Conservation (phyloP, 2,888 invertebrate species). For the Phlogophora meticulosa region DNA sequence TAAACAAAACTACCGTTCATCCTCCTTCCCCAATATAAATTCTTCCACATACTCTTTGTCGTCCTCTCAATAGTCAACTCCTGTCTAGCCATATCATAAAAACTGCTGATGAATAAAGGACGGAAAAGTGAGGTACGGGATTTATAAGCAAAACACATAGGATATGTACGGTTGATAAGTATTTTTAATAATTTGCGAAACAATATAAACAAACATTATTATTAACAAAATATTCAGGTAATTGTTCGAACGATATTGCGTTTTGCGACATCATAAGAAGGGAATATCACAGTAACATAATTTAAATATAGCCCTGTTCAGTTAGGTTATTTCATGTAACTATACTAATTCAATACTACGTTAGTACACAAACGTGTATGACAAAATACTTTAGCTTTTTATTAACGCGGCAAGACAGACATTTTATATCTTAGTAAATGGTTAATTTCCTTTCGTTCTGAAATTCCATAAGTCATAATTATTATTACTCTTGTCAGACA, state of each 20-base stretch:
- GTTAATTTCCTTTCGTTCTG: slow-evolving; percentile 13
- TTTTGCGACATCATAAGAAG: slow-evolving; percentile 80
- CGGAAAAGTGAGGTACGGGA: neutral
- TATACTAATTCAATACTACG: slow-evolving; percentile 11
- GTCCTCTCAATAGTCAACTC: no score
- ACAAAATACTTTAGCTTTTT: slow-evolving; percentile 36
- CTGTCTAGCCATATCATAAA: no score
- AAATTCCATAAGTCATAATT: slow-evolving; percentile 26
- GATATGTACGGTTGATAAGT: slow-evolving; percentile 68
- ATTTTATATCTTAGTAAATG: slow-evolving; percentile 29
- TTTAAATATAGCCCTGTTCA: slow-evolving; percentile 65
- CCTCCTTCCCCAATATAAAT: no score
- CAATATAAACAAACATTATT: slow-evolving; percentile 72
- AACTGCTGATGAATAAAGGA: neutral
- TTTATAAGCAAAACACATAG: slow-evolving; percentile 52
- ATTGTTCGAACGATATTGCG: slow-evolving; percentile 73
- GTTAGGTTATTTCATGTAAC: slow-evolving; percentile 25
- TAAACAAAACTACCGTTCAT: no score
- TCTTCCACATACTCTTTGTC: no score
- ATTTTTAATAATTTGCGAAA: slow-evolving; percentile 68
- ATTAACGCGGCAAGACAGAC: slow-evolving; percentile 41
- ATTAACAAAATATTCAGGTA: slow-evolving; percentile 79
- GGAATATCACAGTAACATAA: slow-evolving; percentile 86
- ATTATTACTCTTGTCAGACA: slow-evolving; percentile 45
- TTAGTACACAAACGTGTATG: slow-evolving; percentile 31